These are phyloP conservation scores for Datnioides undecimradiatus DNA, from an alignment of 2,113 vertebrate genomes.

Conservation along the genomic window DNA sequence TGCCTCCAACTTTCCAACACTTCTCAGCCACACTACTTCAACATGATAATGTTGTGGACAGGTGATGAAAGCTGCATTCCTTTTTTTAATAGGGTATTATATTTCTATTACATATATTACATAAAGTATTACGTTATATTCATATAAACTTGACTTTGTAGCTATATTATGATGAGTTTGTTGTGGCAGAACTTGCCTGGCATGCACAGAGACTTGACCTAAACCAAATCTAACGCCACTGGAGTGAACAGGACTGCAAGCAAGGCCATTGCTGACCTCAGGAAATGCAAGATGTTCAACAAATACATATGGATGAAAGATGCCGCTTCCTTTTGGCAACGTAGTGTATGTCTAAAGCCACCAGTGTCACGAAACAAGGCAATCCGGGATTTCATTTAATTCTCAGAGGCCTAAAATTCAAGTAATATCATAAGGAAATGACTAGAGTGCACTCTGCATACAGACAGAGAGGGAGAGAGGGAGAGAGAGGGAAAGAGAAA, in stretches of 20 bases:
- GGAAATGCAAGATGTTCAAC: neutral
- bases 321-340: neutral
- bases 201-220: neutral
- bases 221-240: neutral
- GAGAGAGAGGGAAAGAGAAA: conserved; percentile 13
- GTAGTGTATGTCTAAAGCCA: neutral
- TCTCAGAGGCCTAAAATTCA: conserved; percentile 2
- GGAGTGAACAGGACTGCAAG: neutral
- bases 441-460: conserved; percentile 38
- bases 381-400: conserved; percentile 25
- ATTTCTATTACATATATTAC: no score
- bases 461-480: conserved; percentile 11
- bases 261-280: neutral
- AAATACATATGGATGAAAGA: neutral
- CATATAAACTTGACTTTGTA: no score
- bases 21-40: no score
- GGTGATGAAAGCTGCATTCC: no score
- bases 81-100: no score
- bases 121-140: no score
- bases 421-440: conserved; percentile 45
- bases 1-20: neutral
- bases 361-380: neutral
- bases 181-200: no score
- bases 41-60: no score
- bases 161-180: no score